phyloP scores from a whole-genome alignment of 2,113 vertebrate species.

The Tetrao urogallus region DNA sequence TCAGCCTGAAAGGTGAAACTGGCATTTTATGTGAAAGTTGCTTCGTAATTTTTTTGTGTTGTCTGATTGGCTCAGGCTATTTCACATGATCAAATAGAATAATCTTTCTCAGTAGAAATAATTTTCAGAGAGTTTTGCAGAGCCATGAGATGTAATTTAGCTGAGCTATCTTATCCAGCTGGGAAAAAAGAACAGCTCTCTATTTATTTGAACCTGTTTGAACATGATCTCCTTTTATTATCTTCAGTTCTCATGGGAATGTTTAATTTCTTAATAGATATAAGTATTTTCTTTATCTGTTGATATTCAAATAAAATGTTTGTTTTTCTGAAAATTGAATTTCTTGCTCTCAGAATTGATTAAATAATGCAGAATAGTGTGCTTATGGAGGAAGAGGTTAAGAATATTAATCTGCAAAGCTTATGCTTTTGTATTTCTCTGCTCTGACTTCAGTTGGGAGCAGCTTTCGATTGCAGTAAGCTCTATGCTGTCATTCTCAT shows the following conservation, averaged over 20 bases:
- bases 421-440: not conserved
- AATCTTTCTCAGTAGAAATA: not conserved
- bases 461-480: not conserved
- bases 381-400: not conserved
- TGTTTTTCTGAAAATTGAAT: conserved; percentile 3
- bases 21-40: not conserved
- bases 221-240: not conserved
- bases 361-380: not conserved
- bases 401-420: not conserved
- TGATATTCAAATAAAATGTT: not conserved
- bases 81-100: not conserved
- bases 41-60: not conserved
- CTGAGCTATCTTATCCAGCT: not conserved
- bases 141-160: not conserved
- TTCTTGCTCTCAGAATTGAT: not conserved
- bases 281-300: not conserved
- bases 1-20: conserved; percentile 3
- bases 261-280: not conserved
- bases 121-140: not conserved
- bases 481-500: not conserved
- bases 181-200: not conserved
- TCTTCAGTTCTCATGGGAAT: not conserved
- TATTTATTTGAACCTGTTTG: not conserved
- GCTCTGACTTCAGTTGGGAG: not conserved
- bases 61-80: not conserved